Conservation (phyloP, 92 coral and sea anemone genomes). For the Blastomussa wellsi region DNA sequence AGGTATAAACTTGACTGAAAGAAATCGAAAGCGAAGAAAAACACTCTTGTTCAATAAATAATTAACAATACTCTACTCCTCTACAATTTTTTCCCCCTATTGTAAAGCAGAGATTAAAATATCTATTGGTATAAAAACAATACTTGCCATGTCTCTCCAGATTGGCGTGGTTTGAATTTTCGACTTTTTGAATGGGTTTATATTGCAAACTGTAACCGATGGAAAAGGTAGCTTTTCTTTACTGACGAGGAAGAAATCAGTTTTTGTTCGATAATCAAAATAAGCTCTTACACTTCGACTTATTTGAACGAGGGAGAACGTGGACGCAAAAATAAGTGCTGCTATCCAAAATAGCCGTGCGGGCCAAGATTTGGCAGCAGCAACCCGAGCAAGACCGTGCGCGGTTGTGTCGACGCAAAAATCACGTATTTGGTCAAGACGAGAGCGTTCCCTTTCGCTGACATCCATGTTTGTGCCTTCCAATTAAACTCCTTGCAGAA, state of each 20-base stretch:
- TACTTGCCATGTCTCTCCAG: conserved; percentile 15
- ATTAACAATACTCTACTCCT: too few relatives aligned
- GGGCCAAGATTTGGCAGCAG: conserved; percentile 3
- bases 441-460: neutral
- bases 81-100: too few relatives aligned
- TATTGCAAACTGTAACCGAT: conserved; percentile 22
- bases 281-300: neutral
- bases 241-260: neutral
- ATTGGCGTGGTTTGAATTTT: neutral
- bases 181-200: conserved; percentile 12
- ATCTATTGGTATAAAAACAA: neutral
- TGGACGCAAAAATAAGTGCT: conserved; percentile 4
- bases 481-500: too few relatives aligned
- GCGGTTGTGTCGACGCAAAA: conserved; percentile 12
- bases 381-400: conserved; percentile 6
- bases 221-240: conserved; percentile 16
- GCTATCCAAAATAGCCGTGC: conserved; percentile 8
- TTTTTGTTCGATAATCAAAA: neutral
- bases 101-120: neutral
- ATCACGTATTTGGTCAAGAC: neutral
- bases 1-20: too few relatives aligned
- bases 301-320: neutral
- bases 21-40: too few relatives aligned
- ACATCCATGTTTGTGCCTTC: neutral
- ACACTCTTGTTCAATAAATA: too few relatives aligned